A percentile compares a stretch with the other conserved stretches of the same genome.
Conservation (phyloP, 2,113 vertebrate genomes). For the Passer montanus region DNA sequence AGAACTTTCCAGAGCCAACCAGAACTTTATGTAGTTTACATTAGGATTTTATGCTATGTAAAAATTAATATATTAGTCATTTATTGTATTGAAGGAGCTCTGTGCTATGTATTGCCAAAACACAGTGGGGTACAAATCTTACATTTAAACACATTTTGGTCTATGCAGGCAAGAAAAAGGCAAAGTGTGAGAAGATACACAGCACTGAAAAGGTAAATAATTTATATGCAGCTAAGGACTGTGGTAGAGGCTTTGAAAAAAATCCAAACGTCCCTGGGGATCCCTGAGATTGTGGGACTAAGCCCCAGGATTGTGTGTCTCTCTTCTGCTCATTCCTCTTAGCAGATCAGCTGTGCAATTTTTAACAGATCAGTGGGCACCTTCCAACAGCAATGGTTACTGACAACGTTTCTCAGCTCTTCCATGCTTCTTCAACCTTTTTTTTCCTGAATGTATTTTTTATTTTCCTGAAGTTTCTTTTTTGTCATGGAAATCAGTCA, state of each 20-base stretch:
- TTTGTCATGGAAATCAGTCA: not conserved
- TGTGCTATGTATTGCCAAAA: not conserved
- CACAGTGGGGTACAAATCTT: not conserved
- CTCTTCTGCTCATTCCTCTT: not conserved
- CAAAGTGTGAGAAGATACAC: not conserved
- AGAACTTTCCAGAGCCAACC: not conserved
- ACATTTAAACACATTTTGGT: not conserved
- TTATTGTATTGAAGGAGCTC: not conserved
- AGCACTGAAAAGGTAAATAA: not conserved
- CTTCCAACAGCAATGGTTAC: fast-evolving
- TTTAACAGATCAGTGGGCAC: not conserved
- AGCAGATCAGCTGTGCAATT: not conserved
- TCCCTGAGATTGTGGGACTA: not conserved
- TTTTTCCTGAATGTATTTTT: not conserved
- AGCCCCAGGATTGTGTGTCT: not conserved
- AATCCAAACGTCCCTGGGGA: not conserved
- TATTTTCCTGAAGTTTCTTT: not conserved
- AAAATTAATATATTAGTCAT: not conserved
- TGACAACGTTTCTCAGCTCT: not conserved
- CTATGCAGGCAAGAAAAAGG: not conserved
- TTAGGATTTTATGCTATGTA: not conserved
- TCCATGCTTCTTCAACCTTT: not conserved
- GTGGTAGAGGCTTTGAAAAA: not conserved
- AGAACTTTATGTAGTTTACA: not conserved
- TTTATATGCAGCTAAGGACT: not conserved